Evolutionary conservation across 1,140 invertebrate genomes (phyloP), one percentile per base, ranked within the genome.

Genomic region (Calosoma granatense): DNA sequence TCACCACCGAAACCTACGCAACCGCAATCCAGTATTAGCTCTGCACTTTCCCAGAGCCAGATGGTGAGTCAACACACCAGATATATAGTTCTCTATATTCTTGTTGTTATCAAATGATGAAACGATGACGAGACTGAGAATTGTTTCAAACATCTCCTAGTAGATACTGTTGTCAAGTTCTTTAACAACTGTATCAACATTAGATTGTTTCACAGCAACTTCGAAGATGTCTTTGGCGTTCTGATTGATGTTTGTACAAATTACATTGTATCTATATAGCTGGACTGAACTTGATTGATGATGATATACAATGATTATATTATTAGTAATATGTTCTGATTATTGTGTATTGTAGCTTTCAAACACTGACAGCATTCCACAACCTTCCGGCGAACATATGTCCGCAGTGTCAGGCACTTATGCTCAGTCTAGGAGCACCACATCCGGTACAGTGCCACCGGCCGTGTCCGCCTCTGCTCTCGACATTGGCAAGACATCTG

Each of bases 21-120:
- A 58, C 60, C 64, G 23, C 70, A 72, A 65, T 69, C 61, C 67
- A 72, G 67, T 70, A 70, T 72, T 68, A 70, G 62, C 60, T 67
- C 70, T 19, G 66, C 68, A n/a, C 61, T 72, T 53, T 59, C 65
- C 57, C 70, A 72, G 61, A 67, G 61, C 59, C 68, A 54, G 30
- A 54, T 54, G 19, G 53, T 54, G 30, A n/a, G 53, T 11, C 26
- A n/a, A n/a, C n/a, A n/a, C n/a, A n/a, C n/a, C n/a, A n/a, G n/a
- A n/a, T n/a, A 6, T 51, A 9, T 51, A 6, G 3, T 51, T 19
- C n/a, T 6, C 4, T 51, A 3, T 6, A 6, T 51, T 3, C 6
- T 51, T 1, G 14, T 41, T 15, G 12, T 3, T 41, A 41, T 3
- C n/a, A 51, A 51, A 51, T 51, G 47, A 51, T 51, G 47, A 51